A percentile compares a stretch with the other conserved stretches of the same genome.
phyloP scores from a whole-genome alignment of 1,140 invertebrate species.

The Apis dorsata region DNA sequence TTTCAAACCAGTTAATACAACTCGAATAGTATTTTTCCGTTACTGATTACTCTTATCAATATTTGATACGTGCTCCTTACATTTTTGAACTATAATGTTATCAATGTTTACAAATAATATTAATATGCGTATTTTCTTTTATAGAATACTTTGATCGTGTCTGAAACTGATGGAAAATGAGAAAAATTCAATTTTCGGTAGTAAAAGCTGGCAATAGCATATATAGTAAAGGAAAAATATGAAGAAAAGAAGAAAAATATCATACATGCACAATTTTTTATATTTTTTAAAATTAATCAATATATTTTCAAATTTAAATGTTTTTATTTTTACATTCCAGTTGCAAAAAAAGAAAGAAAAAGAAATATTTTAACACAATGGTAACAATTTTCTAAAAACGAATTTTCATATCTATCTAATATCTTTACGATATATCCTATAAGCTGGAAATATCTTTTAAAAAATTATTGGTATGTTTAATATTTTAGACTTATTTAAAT shows the following conservation, averaged over 20 bases:
- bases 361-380: no score
- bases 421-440: not conserved
- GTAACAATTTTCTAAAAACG: no score
- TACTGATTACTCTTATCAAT: not conserved
- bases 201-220: not conserved
- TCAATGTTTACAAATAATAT: not conserved
- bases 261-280: no score
- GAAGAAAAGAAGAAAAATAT: not conserved
- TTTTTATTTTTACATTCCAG: no score
- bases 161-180: not conserved
- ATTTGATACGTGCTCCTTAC: not conserved
- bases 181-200: not conserved
- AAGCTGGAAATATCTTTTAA: not conserved
- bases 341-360: no score
- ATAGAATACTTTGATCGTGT: not conserved
- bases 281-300: no score
- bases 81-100: not conserved
- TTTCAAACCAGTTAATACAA: not conserved
- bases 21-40: not conserved
- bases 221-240: not conserved
- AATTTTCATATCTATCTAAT: no score
- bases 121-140: not conserved
- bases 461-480: not conserved
- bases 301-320: no score
- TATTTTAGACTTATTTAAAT: not conserved